Percentiles rank a stretch among this genome's conserved stretches.
These are phyloP conservation scores for Volucella inanis DNA, from an alignment of 2,888 invertebrate species.

Conservation along the genomic window DNA sequence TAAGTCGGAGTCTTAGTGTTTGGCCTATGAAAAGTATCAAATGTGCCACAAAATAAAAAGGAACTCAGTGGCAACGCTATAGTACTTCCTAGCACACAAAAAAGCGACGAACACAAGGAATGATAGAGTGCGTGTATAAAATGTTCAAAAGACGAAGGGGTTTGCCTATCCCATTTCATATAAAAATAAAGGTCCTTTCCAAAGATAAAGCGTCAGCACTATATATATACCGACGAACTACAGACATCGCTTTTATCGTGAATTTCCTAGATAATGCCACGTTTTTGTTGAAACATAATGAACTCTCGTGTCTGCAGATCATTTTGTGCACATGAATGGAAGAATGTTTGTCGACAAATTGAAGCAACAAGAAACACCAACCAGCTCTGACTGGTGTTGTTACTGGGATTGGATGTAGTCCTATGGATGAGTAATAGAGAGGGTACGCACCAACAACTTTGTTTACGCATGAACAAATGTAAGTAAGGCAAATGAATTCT, in stretches of 20 bases:
- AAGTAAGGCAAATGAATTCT: conserved; percentile 61
- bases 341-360: conserved; percentile 69
- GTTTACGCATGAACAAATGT: conserved; percentile 65
- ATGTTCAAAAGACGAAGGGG: conserved; percentile 31
- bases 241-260: conserved; percentile 64
- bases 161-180: conserved; percentile 43
- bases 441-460: conserved; percentile 67
- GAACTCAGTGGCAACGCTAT: too few relatives aligned
- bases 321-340: conserved; percentile 73
- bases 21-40: too few relatives aligned
- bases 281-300: conserved; percentile 70
- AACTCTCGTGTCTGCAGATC: conserved; percentile 73
- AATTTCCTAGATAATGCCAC: conserved; percentile 72
- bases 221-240: conserved; percentile 13
- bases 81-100: too few relatives aligned
- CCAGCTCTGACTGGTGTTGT: conserved; percentile 22
- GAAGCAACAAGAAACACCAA: conserved; percentile 38
- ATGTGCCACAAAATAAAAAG: too few relatives aligned
- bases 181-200: conserved; percentile 56
- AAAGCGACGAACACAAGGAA: too few relatives aligned
- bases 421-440: conserved; percentile 25
- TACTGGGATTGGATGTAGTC: conserved; percentile 30
- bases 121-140: conserved; percentile 54
- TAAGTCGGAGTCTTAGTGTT: too few relatives aligned
- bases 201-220: conserved; percentile 54